Conservation (phyloP, 2,888 invertebrate species). For the Zhuqinia jingwanae region DNA sequence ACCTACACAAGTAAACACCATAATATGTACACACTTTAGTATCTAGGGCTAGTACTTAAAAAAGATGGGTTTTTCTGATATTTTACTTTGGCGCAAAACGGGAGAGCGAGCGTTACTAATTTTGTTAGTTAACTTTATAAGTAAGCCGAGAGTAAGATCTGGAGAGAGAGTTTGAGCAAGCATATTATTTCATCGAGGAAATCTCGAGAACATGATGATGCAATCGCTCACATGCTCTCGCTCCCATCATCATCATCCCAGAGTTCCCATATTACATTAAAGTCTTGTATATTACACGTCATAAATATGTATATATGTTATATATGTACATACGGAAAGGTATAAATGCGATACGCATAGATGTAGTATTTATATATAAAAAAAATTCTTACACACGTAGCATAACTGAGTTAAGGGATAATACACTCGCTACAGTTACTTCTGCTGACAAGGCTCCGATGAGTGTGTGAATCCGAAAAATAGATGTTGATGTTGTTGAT, state of each 20-base stretch:
- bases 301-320: too few species aligned
- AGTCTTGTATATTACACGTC: too few species aligned
- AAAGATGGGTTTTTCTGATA: too few species aligned
- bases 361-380: too few species aligned
- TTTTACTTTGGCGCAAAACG: slow-evolving; percentile 24
- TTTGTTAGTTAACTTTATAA: slow-evolving; percentile 51
- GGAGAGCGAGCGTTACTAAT: slow-evolving; percentile 54
- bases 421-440: too few species aligned
- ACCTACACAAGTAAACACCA: too few species aligned
- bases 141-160: slow-evolving; percentile 42
- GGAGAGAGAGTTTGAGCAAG: slow-evolving; percentile 54
- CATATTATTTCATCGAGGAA: slow-evolving; percentile 57
- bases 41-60: too few species aligned
- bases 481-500: background rate
- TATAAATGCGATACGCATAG: too few species aligned
- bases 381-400: too few species aligned
- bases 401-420: too few species aligned
- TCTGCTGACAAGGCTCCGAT: background rate
- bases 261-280: background rate
- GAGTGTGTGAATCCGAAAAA: background rate
- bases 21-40: too few species aligned
- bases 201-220: slow-evolving; percentile 46
- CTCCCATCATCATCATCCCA: background rate
- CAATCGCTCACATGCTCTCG: slow-evolving; percentile 23
- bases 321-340: too few species aligned